Percentiles rank a stretch among this genome's conserved stretches.
Evolutionary conservation across 2,113 vertebrate species (phyloP).

Genomic region (Shinisaurus crocodilurus): DNA sequence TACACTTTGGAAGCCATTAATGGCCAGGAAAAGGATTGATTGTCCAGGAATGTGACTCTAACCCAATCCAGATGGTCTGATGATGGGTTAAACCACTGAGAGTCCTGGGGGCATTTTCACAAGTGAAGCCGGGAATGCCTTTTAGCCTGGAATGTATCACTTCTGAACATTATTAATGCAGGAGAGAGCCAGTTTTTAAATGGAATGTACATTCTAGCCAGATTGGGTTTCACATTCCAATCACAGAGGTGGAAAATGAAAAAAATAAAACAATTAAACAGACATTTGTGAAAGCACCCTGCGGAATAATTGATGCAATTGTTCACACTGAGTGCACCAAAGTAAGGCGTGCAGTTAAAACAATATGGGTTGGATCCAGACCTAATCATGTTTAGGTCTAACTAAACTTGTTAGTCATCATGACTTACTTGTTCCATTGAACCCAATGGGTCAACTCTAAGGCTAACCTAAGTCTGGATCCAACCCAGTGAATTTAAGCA

Average conservation of each 20-base stretch:
- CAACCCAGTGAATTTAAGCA: background rate
- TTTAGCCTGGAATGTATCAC: background rate
- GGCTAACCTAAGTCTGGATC: background rate
- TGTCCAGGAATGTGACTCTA: slow-evolving; percentile 16
- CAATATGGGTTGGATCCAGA: background rate
- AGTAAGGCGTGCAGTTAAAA: background rate
- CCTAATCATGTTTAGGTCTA: background rate
- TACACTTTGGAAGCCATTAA: slow-evolving; percentile 19
- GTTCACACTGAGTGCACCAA: background rate
- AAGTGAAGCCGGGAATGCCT: background rate
- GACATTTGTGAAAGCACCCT: background rate
- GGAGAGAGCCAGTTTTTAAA: background rate
- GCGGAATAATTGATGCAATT: background rate
- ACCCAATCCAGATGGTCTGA: slow-evolving; percentile 11
- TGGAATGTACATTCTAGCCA: background rate
- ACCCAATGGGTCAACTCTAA: background rate
- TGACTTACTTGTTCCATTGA: background rate
- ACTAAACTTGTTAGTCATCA: background rate
- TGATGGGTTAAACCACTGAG: slow-evolving; percentile 3
- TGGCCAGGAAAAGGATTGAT: slow-evolving; percentile 25
- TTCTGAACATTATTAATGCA: background rate
- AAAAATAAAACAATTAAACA: background rate
- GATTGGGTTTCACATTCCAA: background rate
- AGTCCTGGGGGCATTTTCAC: slow-evolving; percentile 11
- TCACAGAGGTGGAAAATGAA: slow-evolving; percentile 4